A percentile compares a stretch with the other conserved stretches of the same genome.
Conservation (phyloP, 2,113 vertebrate species). For the pig (Sus scrofa) region T2T-Sscrofa CM000822.6:53551501-53552000, state of each 20-base stretch:
- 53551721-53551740: not conserved
- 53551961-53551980: not conserved
- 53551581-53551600: conserved; percentile 45
- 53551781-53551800: not conserved
- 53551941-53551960: not conserved
- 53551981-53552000: not conserved
- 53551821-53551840: conserved; percentile 33
- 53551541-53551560: not conserved
- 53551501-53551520: not conserved
- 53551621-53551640: conserved; percentile 30
- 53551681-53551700: not conserved
- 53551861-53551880: not conserved
- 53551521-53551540: not conserved
- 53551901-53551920: not conserved
- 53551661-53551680: not conserved
- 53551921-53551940: not conserved
- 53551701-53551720: conserved; percentile 21
- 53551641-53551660: not conserved
- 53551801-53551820: not conserved
- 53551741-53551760: not conserved
- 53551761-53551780: not conserved
- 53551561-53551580: not conserved
- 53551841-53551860: not conserved
- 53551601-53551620: not conserved
- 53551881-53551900: not conserved